Conservation (phyloP, 2,797 vertebrate genomes). For the Enteromius paludinosus region DNA sequence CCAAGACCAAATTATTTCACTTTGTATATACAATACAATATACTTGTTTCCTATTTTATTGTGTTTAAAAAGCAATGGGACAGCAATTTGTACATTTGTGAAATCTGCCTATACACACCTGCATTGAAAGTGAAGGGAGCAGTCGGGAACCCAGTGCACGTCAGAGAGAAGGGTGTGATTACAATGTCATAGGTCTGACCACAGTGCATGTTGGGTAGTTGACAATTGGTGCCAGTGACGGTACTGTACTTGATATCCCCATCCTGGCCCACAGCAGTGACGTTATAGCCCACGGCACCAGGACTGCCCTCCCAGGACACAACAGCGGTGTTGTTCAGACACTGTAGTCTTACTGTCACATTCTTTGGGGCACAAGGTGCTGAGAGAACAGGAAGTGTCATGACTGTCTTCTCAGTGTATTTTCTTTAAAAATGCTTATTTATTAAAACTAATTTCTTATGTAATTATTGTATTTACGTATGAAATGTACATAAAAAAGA, state of each 20-base stretch:
- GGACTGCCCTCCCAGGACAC: conserved; percentile 75
- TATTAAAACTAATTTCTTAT: background rate
- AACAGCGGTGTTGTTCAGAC: conserved; percentile 71
- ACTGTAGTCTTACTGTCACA: conserved; percentile 71
- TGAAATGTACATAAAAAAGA: background rate
- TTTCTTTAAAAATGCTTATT: background rate
- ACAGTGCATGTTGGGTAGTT: conserved; percentile 74
- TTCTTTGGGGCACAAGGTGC: conserved; percentile 77
- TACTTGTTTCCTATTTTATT: no score
- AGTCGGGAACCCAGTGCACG: conserved; percentile 69
- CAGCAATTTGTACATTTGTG: background rate
- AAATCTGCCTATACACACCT: conserved; percentile 65
- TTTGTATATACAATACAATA: no score
- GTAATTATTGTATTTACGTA: background rate
- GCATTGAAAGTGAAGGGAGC: conserved; percentile 56
- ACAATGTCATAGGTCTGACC: conserved; percentile 71
- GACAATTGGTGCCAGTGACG: conserved; percentile 68
- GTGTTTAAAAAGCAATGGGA: background rate
- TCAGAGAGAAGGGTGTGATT: conserved; percentile 68
- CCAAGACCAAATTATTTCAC: no score
- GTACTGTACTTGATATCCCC: conserved; percentile 65
- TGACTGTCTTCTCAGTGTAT: background rate
- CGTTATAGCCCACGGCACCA: conserved; percentile 68
- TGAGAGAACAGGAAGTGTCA: conserved; percentile 55
- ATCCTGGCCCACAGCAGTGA: conserved; percentile 64